Conservation (phyloP, 2,113 vertebrate genomes). For the Aphelocoma coerulescens region DNA sequence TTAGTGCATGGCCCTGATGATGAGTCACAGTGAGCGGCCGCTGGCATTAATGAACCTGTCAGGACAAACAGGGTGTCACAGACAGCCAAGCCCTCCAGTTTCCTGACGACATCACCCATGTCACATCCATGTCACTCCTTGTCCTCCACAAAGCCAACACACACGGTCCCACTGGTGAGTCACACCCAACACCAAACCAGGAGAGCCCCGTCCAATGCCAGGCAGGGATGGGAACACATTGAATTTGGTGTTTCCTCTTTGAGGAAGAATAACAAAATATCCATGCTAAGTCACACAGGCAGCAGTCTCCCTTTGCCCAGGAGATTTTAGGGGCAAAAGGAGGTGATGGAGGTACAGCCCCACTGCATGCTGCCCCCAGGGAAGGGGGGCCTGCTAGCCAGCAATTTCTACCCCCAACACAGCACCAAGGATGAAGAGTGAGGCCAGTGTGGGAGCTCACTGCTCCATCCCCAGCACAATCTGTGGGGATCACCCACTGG, state of each 20-base stretch:
- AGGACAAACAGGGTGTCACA: background rate
- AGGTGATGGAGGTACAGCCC: background rate
- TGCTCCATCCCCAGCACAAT: background rate
- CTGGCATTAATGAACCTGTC: background rate
- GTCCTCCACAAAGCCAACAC: rapidly evolving
- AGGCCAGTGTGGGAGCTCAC: background rate
- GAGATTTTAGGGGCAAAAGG: background rate
- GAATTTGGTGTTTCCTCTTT: rapidly evolving
- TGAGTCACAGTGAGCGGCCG: background rate
- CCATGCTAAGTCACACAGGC: rapidly evolving
- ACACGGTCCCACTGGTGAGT: rapidly evolving
- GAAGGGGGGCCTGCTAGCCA: background rate
- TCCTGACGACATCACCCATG: rapidly evolving
- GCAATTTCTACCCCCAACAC: background rate
- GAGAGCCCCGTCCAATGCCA: rapidly evolving
- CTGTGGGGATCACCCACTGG: background rate
- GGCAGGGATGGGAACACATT: rapidly evolving
- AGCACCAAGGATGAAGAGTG: background rate
- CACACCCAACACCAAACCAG: background rate
- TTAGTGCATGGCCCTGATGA: background rate
- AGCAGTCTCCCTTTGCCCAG: rapidly evolving
- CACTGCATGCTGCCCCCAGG: background rate
- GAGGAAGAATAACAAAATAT: background rate
- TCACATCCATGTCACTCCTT: background rate
- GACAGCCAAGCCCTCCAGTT: background rate